Base-by-base conservation (phyloP, 2,113 vertebrate genomes). In the Cololabis saira region DNA sequence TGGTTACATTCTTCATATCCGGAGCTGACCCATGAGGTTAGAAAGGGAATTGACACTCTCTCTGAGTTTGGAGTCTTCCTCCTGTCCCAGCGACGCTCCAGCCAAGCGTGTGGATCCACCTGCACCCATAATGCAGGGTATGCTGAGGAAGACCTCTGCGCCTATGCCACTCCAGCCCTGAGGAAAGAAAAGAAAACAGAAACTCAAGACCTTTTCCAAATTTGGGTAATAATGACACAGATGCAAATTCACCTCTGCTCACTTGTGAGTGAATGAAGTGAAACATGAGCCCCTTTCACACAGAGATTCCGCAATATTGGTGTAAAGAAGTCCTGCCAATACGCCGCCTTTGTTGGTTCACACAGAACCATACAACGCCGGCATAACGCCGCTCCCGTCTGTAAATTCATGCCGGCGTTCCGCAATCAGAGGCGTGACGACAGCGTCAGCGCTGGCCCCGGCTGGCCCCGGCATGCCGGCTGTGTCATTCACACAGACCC, bases 141-240 rank as follows among this genome's bases (percentile, higher is more conserved):
- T 80, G 77, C 97, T 98, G 88, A 99, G 90, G 90, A 98, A 99
- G 21, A 98, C 96, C 78, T 98, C 95, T 1, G 85, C 86, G 13
- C 94, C 92, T 55, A 97, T 94, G 70, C 86, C 93, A 17, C 92
- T 93, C 86, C 91, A 95, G 11, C 95, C 95, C 96, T 98, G 61
- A 15, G 17, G 72, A 62, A 79, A 37, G 76, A 27, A 73, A 11
- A 44, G 1, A 55, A 61, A 6, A 45, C 24, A 45, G 4, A 33
- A 17, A 19, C 33, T 9, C 0, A 48, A 16, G 41, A 19, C 19
- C 8, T 19, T 24, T 27, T 47, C 7, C n/a, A n/a, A 10, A 11
- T 5, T 17, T 37, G 33, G 3, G 15, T 3, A 16, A 16, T 45
- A 17, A 47, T 17, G 45, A 18, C 1, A 12, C n/a, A 1, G 44